These are phyloP conservation scores for Chaetogeoica ovagalla DNA, from an alignment of 2,888 invertebrate species.

Conservation along the genomic window DNA sequence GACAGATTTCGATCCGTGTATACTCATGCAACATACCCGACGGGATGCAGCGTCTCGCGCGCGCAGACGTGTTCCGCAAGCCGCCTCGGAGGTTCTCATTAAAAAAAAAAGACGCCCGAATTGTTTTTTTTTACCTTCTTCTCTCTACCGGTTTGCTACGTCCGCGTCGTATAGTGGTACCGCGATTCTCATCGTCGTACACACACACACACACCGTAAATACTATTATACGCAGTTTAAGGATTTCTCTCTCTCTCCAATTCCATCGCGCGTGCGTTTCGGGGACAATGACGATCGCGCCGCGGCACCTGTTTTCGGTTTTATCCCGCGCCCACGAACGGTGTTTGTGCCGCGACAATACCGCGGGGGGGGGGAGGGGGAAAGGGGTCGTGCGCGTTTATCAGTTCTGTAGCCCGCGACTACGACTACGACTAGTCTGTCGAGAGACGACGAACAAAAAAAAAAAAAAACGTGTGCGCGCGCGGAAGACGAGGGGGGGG, in stretches of 20 bases:
- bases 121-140: not conserved
- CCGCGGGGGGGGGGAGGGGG: not conserved
- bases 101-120: too few species aligned
- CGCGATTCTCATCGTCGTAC: too few species aligned
- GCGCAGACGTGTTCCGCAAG: too few species aligned
- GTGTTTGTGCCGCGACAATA: slow-evolving; percentile 25
- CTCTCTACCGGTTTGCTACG: too few species aligned
- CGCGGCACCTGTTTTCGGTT: slow-evolving; percentile 50
- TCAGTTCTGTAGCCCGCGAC: slow-evolving; percentile 27
- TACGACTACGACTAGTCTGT: not conserved
- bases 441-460: too few species aligned
- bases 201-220: not conserved
- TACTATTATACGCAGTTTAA: slow-evolving; percentile 13
- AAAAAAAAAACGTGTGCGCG: slow-evolving; percentile 19
- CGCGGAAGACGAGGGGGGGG: not conserved
- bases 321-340: slow-evolving; percentile 46
- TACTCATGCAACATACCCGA: too few species aligned
- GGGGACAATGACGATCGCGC: slow-evolving; percentile 31
- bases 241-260: not conserved
- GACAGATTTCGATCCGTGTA: too few species aligned
- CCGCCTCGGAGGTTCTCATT: too few species aligned
- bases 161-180: too few species aligned
- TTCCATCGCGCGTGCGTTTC: not conserved
- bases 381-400: slow-evolving; percentile 30
- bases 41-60: too few species aligned